Percentiles rank a stretch among this genome's conserved stretches.
These are phyloP conservation scores for Macrosteles quadrilineatus DNA, from an alignment of 1,140 invertebrate species.

Conservation along the genomic window DNA sequence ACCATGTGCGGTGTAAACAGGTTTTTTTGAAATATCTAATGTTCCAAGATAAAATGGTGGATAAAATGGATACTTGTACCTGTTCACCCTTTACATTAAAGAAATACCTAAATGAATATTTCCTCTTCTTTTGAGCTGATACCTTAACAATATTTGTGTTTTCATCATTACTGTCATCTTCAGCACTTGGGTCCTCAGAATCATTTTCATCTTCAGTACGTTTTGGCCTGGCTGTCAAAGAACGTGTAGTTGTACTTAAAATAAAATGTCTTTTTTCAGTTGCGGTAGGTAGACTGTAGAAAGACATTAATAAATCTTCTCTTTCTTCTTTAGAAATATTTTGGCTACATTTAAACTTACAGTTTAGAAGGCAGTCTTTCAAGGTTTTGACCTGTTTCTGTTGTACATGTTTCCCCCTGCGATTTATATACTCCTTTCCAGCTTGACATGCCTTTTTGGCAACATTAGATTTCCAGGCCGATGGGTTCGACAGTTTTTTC, in stretches of 20 bases:
- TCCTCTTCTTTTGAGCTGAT: neutral
- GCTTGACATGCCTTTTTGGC: neutral
- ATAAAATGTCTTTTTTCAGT: constrained; percentile 30
- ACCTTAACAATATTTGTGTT: neutral
- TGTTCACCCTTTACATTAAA: constrained; percentile 14
- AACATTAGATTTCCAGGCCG: neutral
- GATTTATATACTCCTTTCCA: neutral
- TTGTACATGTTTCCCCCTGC: neutral
- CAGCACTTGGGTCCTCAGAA: neutral
- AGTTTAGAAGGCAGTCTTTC: constrained; percentile 1
- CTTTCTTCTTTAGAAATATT: constrained; percentile 18
- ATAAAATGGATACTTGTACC: constrained; percentile 6
- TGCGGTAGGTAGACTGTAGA: neutral
- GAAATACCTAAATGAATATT: constrained; percentile 7
- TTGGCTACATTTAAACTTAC: constrained; percentile 12
- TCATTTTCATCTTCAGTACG: neutral
- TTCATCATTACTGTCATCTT: too few relatives aligned
- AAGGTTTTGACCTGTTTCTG: neutral
- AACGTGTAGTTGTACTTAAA: neutral
- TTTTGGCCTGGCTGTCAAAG: constrained; percentile 13
- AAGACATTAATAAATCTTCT: neutral
- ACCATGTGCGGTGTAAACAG: constrained; percentile 9
- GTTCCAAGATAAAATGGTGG: constrained; percentile 9
- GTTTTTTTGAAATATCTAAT: constrained; percentile 4
- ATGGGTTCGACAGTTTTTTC: neutral